phyloP scores from a whole-genome alignment of 92 coral and sea anemone genomes.

The Actinostola sp. region DNA sequence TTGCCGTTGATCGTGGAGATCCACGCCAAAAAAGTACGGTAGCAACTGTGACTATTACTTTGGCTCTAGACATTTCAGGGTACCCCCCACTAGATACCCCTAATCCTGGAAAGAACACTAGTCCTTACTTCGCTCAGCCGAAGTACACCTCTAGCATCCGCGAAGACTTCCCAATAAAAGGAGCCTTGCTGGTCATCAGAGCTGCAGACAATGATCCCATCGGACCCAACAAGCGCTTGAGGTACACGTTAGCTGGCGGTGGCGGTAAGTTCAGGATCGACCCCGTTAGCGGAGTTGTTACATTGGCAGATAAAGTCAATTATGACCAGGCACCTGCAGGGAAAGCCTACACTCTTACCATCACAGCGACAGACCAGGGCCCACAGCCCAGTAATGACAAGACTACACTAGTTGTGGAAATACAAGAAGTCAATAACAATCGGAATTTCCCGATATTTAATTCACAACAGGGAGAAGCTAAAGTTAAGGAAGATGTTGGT shows the following conservation, averaged over 20 bases:
- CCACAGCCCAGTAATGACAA: conserved; percentile 9
- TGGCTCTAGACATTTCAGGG: conserved; percentile 5
- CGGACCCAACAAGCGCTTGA: conserved; percentile 49
- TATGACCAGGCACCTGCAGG: conserved; percentile 39
- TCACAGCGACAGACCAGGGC: conserved; percentile 49
- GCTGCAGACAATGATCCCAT: conserved; percentile 56
- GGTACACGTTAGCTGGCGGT: conserved; percentile 36
- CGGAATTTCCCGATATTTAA: conserved; percentile 38
- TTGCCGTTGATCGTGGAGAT: conserved; percentile 52
- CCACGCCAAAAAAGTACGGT: conserved; percentile 7
- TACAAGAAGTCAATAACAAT: conserved; percentile 63
- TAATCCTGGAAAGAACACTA: conserved; percentile 41
- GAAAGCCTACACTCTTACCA: conserved; percentile 31
- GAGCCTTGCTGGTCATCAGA: conserved; percentile 47
- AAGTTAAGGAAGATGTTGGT: conserved; percentile 33
- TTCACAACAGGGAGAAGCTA: conserved; percentile 24
- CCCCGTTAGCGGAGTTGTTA: conserved; percentile 46
- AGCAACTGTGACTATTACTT: conserved; percentile 12
- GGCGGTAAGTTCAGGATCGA: conserved; percentile 47
- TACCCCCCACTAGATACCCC: conserved; percentile 38
- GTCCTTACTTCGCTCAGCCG: conserved; percentile 59
- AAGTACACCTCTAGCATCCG: conserved; percentile 53
- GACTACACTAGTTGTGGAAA: conserved; percentile 42
- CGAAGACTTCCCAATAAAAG: conserved; percentile 59
- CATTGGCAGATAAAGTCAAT: conserved; percentile 33